These are phyloP conservation scores for Alloplasta piceator DNA, from an alignment of 2,888 invertebrate genomes.

Conservation along the genomic window DNA sequence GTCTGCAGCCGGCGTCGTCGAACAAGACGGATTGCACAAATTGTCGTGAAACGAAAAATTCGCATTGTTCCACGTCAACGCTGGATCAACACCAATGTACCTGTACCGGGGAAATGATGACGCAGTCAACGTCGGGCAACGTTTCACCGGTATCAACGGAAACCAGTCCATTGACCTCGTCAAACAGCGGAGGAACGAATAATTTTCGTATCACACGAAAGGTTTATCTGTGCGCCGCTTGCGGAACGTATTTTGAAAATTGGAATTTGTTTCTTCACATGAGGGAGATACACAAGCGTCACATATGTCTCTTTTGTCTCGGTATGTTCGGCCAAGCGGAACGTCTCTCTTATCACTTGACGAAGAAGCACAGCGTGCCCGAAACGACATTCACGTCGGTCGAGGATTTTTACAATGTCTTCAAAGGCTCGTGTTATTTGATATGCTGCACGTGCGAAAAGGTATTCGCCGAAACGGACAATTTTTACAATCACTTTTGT, in stretches of 20 bases:
- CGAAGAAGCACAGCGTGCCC: conserved; percentile 90
- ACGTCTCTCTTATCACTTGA: conserved; percentile 90
- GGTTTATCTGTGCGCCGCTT: conserved; percentile 92
- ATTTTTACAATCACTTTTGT: conserved; percentile 91
- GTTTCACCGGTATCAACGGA: conserved; percentile 81
- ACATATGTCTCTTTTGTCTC: conserved; percentile 92
- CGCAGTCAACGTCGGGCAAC: conserved; percentile 47
- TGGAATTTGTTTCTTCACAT: conserved; percentile 94
- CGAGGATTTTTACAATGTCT: conserved; percentile 88
- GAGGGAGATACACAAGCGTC: conserved; percentile 91
- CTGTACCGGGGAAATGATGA: conserved; percentile 83
- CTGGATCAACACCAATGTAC: conserved; percentile 89
- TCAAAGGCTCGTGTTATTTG: conserved; percentile 89
- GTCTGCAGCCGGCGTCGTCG: conserved; percentile 84
- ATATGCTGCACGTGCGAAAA: conserved; percentile 93
- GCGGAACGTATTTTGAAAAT: conserved; percentile 93
- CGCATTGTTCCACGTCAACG: conserved; percentile 86
- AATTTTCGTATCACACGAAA: conserved; percentile 89
- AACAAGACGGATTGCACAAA: conserved; percentile 86
- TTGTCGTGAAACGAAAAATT: conserved; percentile 87
- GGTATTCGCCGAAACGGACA: conserved; percentile 90
- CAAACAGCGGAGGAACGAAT: conserved; percentile 79
- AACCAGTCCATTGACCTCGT: conserved; percentile 77
- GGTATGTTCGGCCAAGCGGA: conserved; percentile 93
- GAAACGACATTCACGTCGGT: conserved; percentile 88